A percentile compares a stretch with the other conserved stretches of the same genome.
Evolutionary conservation across 2,797 vertebrate species (phyloP).

Genomic region (Pangasius larnaudii): DNA sequence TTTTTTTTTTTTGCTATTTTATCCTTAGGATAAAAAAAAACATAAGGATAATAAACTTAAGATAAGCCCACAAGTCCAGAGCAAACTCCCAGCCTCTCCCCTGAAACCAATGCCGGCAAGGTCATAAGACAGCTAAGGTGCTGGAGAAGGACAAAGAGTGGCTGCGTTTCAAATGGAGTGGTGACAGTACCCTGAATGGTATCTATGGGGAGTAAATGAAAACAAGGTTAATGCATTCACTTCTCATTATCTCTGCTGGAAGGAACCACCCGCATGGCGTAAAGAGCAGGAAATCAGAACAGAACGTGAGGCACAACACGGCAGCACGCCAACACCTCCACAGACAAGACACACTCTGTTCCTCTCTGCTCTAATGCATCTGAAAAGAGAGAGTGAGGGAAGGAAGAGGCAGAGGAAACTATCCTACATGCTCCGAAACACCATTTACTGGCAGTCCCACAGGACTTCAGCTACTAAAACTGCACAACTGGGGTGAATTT

Average conservation of each 20-base stretch:
- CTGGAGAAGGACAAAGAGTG: slow-evolving; percentile 56
- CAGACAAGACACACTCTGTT: slow-evolving; percentile 63
- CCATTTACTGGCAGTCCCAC: slow-evolving; percentile 54
- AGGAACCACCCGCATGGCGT: slow-evolving; percentile 70
- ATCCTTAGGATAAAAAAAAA: slow-evolving; percentile 48
- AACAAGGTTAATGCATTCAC: slow-evolving; percentile 82
- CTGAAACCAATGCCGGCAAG: slow-evolving; percentile 54
- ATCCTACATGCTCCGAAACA: slow-evolving; percentile 52
- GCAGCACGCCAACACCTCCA: slow-evolving; percentile 54
- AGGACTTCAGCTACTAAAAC: slow-evolving; percentile 44
- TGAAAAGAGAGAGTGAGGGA: slow-evolving; percentile 53
- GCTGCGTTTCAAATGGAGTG: slow-evolving; percentile 64
- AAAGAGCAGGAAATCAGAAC: slow-evolving; percentile 76
- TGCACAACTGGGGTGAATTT: neutral
- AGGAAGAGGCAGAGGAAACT: slow-evolving; percentile 51
- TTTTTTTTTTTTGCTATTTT: slow-evolving; percentile 23
- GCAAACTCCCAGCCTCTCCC: slow-evolving; percentile 63
- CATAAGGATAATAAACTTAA: slow-evolving; percentile 15
- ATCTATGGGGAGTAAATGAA: slow-evolving; percentile 78
- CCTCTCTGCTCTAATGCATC: slow-evolving; percentile 55
- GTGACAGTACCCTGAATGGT: slow-evolving; percentile 62
- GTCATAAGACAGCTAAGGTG: slow-evolving; percentile 60
- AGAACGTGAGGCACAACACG: slow-evolving; percentile 58
- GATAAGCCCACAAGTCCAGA: slow-evolving; percentile 60
- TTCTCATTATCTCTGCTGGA: slow-evolving; percentile 75